Evolutionary conservation across 2,888 invertebrate genomes (phyloP), one percentile per base, ranked within the genome.

Genomic region (Synergus laeviventris): DNA sequence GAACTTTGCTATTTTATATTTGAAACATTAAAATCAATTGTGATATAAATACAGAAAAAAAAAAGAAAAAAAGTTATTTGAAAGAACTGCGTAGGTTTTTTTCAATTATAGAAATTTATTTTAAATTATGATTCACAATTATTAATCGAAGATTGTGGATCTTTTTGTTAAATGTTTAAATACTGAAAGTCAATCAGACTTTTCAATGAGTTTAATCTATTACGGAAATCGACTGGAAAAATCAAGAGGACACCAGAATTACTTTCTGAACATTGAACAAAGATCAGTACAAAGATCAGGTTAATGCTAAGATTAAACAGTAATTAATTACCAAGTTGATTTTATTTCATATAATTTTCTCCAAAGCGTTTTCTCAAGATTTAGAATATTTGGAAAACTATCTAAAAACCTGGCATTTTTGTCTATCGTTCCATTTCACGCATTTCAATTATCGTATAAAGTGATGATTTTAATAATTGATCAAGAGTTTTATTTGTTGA

Each of bases 231-330:
- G 31, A 11, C 11, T 31, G 14, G 12, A 70, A 64, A 38, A 39
- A 64, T 21, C n/a, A 9, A 31, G 14, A 45, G 16, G 24, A 70
- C 21, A 64, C 21, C n/a, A 18, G 21, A 64, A 24, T 2, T 21
- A 42, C 18, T 64, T 0, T 31, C 31, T 31, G 31, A 31, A 21
- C n/a, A n/a, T 5, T 21, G 39, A 64, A 64, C 64, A 64, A 64
- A 64, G 64, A 64, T 64, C 64, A 64, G 42, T 21, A 64, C 39
- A 64, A 64, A 39, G 56, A 56, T 24, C 56, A 39, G 64, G 42
- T 42, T 14, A 64, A 16, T 21, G 38, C 21, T 21, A 42, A 21
- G 42, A 42, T 39, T 21, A 64, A 39, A 42, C 12, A 64, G 9
- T 21, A 39, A 42, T 62, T 9, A n/a, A n/a, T n/a, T 18, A 18